Evolutionary conservation across 2,888 invertebrate species (phyloP).

Genomic region (Xylota sylvarum): DNA sequence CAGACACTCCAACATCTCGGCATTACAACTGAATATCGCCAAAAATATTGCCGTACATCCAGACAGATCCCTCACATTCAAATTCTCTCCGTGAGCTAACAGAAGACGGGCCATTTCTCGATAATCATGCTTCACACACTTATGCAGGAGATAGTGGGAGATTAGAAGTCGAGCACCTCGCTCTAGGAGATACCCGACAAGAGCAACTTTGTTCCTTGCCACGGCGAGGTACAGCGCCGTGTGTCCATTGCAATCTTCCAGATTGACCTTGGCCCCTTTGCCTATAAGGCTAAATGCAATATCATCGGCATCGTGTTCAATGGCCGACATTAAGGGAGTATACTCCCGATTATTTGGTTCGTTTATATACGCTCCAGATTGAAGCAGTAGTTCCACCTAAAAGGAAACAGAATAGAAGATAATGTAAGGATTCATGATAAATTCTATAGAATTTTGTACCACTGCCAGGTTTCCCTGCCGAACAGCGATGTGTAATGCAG

Average conservation of each 20-base stretch:
- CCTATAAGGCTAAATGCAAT: constrained; percentile 86
- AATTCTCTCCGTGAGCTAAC: constrained; percentile 81
- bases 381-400: constrained; percentile 86
- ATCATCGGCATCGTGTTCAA: constrained; percentile 81
- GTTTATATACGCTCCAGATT: constrained; percentile 87
- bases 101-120: constrained; percentile 83
- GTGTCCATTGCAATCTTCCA: constrained; percentile 88
- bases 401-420: constrained; percentile 7
- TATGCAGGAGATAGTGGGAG: constrained; percentile 89
- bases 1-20: constrained; percentile 87
- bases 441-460: constrained; percentile 81
- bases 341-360: constrained; percentile 87
- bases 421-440: neutral
- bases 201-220: constrained; percentile 79
- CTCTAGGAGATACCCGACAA: constrained; percentile 85
- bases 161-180: constrained; percentile 90
- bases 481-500: constrained; percentile 88
- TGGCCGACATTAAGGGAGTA: constrained; percentile 85
- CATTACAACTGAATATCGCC: constrained; percentile 89
- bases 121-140: constrained; percentile 88
- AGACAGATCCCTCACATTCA: constrained; percentile 81
- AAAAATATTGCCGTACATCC: constrained; percentile 90
- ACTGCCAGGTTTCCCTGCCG: constrained; percentile 86
- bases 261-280: constrained; percentile 88
- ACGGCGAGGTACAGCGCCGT: constrained; percentile 83